phyloP scores from a whole-genome alignment of 2,888 invertebrate genomes.

The Hipparchia sbordonii region DNA sequence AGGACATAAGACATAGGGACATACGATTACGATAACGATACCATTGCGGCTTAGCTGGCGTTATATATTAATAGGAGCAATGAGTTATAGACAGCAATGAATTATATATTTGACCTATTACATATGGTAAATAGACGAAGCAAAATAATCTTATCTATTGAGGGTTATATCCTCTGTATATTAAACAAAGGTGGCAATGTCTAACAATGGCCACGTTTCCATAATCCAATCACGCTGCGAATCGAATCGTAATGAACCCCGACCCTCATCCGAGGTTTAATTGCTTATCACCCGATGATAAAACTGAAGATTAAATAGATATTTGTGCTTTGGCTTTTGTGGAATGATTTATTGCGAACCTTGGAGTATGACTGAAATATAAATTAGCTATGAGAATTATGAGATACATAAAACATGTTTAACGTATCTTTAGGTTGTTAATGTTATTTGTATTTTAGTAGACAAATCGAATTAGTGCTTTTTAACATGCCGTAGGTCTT shows the following conservation, averaged over 20 bases:
- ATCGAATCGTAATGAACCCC: constrained; percentile 38
- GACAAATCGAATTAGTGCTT: background rate
- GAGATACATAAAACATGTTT: constrained; percentile 12
- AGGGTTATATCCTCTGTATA: constrained; percentile 5
- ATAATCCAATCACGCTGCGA: constrained; percentile 38
- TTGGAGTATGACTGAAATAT: constrained; percentile 26
- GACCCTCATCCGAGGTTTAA: constrained; percentile 39
- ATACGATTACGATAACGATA: too few species aligned
- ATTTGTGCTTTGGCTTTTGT: constrained; percentile 30
- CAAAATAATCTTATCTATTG: constrained; percentile 15
- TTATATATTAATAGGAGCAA: too few species aligned
- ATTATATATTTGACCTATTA: too few species aligned
- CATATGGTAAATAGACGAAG: background rate
- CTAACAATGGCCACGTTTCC: constrained; percentile 31
- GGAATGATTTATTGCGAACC: constrained; percentile 27
- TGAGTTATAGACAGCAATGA: too few species aligned
- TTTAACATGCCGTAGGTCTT: too few species aligned
- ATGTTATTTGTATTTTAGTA: background rate
- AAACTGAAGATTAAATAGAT: constrained; percentile 36
- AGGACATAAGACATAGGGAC: too few species aligned
- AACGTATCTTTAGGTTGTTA: constrained; percentile 4
- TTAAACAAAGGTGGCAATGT: constrained; percentile 33
- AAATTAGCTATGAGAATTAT: constrained; percentile 23
- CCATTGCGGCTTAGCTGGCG: too few species aligned
- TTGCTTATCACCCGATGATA: constrained; percentile 38